These are phyloP conservation scores for Anarsia innoxiella DNA, from an alignment of 2,888 invertebrate species.

Conservation along the genomic window DNA sequence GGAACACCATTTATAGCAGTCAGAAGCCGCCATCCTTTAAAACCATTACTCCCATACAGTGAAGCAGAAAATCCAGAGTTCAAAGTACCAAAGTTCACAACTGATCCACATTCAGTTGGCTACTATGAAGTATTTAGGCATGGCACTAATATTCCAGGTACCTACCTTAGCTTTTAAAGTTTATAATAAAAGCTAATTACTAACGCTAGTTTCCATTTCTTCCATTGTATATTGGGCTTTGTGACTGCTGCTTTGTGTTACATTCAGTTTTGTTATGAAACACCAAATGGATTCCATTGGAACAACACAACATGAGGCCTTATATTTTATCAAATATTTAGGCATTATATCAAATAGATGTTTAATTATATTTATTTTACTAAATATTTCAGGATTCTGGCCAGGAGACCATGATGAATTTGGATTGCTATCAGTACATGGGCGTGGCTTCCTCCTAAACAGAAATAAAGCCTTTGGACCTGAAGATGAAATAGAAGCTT, in stretches of 20 bases:
- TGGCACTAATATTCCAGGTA: slow-evolving; percentile 86
- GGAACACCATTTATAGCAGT: slow-evolving; percentile 80
- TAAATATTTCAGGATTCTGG: slow-evolving; percentile 87
- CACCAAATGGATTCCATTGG: too few relatives aligned
- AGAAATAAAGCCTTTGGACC: slow-evolving; percentile 66
- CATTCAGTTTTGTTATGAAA: too few relatives aligned
- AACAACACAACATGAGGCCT: too few relatives aligned
- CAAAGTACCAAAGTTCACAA: slow-evolving; percentile 73
- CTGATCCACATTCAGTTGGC: slow-evolving; percentile 78
- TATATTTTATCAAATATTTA: neutral
- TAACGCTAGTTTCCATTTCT: too few relatives aligned
- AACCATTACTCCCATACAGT: slow-evolving; percentile 73
- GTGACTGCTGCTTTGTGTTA: too few relatives aligned
- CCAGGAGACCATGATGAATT: slow-evolving; percentile 86
- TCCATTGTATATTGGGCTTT: too few relatives aligned
- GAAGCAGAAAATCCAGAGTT: slow-evolving; percentile 75
- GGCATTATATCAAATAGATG: too few relatives aligned
- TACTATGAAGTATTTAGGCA: slow-evolving; percentile 73
- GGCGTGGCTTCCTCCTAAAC: slow-evolving; percentile 74
- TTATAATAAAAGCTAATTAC: too few relatives aligned
- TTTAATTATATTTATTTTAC: neutral
- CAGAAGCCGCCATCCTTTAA: slow-evolving; percentile 80
- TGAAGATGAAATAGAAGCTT: slow-evolving; percentile 76
- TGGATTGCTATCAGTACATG: slow-evolving; percentile 84
- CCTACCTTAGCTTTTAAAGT: too few relatives aligned